A percentile compares a stretch with the other conserved stretches of the same genome.
Conservation (phyloP, 1,140 invertebrate genomes). For the Leptinotarsa texana region DNA sequence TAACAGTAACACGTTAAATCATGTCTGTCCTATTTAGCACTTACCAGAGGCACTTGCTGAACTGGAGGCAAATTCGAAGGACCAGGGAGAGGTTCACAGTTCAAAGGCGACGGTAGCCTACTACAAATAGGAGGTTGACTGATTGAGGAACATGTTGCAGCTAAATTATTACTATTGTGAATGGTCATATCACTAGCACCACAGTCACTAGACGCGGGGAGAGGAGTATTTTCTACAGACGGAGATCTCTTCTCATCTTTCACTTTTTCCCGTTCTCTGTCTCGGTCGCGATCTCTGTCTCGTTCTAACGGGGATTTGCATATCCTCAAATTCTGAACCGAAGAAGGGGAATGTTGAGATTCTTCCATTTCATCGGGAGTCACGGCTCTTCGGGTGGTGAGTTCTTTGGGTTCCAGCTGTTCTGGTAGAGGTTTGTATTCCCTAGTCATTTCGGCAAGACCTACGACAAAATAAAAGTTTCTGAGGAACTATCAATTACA, state of each 20-base stretch:
- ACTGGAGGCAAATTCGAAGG: slow-evolving; percentile 79
- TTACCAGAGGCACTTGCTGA: slow-evolving; percentile 83
- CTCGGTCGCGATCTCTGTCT: slow-evolving; percentile 34
- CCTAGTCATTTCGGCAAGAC: slow-evolving; percentile 86
- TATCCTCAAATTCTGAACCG: slow-evolving; percentile 31
- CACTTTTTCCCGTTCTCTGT: slow-evolving; percentile 43
- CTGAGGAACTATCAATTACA: no score
- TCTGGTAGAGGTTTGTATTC: slow-evolving; percentile 52
- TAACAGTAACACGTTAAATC: no score
- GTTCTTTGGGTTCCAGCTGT: slow-evolving; percentile 54
- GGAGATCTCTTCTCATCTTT: slow-evolving; percentile 41
- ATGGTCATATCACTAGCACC: slow-evolving; percentile 63
- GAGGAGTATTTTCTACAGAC: slow-evolving; percentile 54
- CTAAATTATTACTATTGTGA: slow-evolving; percentile 56
- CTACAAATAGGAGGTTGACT: slow-evolving; percentile 44
- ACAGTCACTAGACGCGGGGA: slow-evolving; percentile 37
- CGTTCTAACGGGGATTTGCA: slow-evolving; percentile 31
- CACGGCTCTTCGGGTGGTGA: slow-evolving; percentile 44
- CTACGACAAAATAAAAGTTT: slow-evolving; percentile 49
- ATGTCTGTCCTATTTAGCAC: background rate
- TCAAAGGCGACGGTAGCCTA: slow-evolving; percentile 66
- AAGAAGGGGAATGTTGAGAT: slow-evolving; percentile 21
- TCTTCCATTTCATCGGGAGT: slow-evolving; percentile 14
- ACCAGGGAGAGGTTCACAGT: slow-evolving; percentile 70
- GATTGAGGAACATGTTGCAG: slow-evolving; percentile 27